Conservation (phyloP, 2,113 vertebrate species). For the Coracopsis vasa region DNA sequence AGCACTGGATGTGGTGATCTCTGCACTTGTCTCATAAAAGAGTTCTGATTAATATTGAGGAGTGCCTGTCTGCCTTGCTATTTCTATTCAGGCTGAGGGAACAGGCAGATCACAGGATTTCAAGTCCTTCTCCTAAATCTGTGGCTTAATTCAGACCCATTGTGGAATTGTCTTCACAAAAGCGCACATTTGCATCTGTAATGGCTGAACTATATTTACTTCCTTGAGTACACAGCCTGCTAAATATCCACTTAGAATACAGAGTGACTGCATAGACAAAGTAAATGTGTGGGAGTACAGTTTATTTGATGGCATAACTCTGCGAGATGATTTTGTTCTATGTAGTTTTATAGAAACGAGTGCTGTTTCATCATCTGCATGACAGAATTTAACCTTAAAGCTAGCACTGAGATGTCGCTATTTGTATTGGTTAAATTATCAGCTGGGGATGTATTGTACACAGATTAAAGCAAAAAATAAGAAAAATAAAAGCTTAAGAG, state of each 20-base stretch:
- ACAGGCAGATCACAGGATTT: neutral
- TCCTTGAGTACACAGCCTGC: neutral
- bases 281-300: neutral
- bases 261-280: neutral
- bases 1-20: neutral
- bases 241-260: neutral
- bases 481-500: neutral
- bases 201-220: neutral
- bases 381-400: neutral
- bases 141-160: neutral
- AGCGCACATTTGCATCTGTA: neutral
- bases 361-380: neutral
- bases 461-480: neutral
- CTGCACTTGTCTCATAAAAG: neutral
- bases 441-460: neutral
- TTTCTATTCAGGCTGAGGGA: neutral
- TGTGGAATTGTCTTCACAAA: neutral
- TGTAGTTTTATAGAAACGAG: neutral
- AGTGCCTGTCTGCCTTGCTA: neutral
- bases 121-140: neutral
- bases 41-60: neutral
- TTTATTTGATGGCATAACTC: neutral
- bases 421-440: neutral
- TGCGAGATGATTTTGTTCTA: neutral
- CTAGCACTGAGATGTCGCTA: neutral